Evolutionary conservation across 2,797 vertebrate species (phyloP), one percentile per base, ranked within the genome.

Genomic region (Glyptemys insculpta): DNA sequence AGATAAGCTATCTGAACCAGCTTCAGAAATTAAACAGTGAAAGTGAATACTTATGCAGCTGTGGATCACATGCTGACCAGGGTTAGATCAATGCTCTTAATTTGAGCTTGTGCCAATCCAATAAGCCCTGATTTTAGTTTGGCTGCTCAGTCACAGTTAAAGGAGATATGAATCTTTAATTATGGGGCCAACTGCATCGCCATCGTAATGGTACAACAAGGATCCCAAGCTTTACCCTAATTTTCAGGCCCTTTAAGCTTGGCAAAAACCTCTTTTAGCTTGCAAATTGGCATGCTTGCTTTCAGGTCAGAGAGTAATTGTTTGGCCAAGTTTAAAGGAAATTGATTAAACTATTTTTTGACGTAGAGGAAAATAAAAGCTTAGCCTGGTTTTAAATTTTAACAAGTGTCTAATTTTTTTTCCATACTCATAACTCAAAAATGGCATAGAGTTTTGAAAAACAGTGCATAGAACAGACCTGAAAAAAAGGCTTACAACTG

Each of bases 391-490:
- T 86, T 95, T 97, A 95, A 91, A 79, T 57, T 81, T 31, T 80
- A 96, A 86, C 87, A 92, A 86, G 88, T 91, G 8, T 53, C 88
- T 78, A 92, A 90, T 81, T 85, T 83, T 93, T 97, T 97, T 97
- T 86, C 88, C 90, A 86, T 85, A 85, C 56, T 93, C 78, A 10
- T 88, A 90, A 93, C 89, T 96, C 83, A 50, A 76, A 93, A 95
- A 91, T 81, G 92, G 92, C 94, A 95, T 92, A 93, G 84, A 85
- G 85, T 92, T 94, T 94, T 96, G 68, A 79, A 84, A 95, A 97
- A 41, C 89, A 76, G 74, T 52, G 81, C 72, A 91, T 76, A 89
- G 54, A 79, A 91, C 56, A 96, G 94, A 89, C 31, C 11, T 89
- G 90, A 90, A 47, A 10, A 10, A 87, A 95, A 88, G 50, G 29